Base-by-base conservation (phyloP, 2,797 vertebrate species). In the Epinephelus awoara region DNA sequence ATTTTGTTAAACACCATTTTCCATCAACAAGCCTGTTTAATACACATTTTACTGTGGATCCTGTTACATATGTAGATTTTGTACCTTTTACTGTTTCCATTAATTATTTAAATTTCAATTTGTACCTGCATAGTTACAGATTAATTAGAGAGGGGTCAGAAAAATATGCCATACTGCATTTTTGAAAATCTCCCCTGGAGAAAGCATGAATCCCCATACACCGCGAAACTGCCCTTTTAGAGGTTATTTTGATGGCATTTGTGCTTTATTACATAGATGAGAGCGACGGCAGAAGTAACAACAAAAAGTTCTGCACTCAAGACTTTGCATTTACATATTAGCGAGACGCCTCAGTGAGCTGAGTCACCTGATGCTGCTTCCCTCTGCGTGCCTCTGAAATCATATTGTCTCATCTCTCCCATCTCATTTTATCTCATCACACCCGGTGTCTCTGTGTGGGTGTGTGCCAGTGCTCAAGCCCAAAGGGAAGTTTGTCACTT, bases 401-500 rank as follows among this genome's bases (percentile, higher is more conserved):
- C 75, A 57, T 56, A 55, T 64, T 44, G 15, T 62, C 54, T 79
- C 52, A 9, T 76, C 72, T 63, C 55, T 67, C 54, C 70, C 29
- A 18, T 80, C 80, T 63, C 54, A 67, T 80, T 89, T 86, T 54
- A 80, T 85, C 83, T 89, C 74, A 77, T 79, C 71, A 74, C 52
- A 55, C 50, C 73, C 50, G 4, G 51, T 65, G 72, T 83, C 58
- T 84, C 66, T 25, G 77, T 34, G 79, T 67, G 64, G 62, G 70
- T 44, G 54, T 8, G 7, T 46, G 77, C 56, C 55, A 3, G 12
- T 7, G 66, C 71, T 78, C 12, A 4, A 72, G 23, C 66, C 80
- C 65, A 66, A 64, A 17, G 79, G 74, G 66, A 82, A 56, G 68
- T 85, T 82, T 86, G 72, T 80, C 81, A 62, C 76, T 80, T 80